A percentile compares a stretch with the other conserved stretches of the same genome.
Conservation (phyloP, 1,140 invertebrate species). For the Bombus difficillimus region DNA sequence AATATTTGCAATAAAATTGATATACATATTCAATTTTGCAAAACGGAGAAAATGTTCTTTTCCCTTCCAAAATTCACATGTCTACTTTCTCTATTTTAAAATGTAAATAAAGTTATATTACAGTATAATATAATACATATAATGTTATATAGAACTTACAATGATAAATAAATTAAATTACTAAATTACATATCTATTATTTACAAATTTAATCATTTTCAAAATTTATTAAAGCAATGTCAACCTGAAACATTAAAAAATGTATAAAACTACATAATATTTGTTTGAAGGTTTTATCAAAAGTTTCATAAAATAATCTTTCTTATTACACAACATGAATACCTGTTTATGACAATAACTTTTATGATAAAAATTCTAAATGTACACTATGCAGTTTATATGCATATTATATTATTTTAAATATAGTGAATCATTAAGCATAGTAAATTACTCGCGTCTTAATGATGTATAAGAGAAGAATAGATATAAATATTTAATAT, state of each 20-base stretch:
- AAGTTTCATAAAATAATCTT: neutral
- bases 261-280: slow-evolving; percentile 23
- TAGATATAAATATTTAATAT: slow-evolving; percentile 2
- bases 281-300: neutral
- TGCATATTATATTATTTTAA: neutral
- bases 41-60: slow-evolving; percentile 25
- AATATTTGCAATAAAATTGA: slow-evolving; percentile 54
- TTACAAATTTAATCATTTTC: slow-evolving; percentile 9
- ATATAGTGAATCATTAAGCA: neutral
- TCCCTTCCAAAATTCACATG: neutral
- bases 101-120: slow-evolving; percentile 5
- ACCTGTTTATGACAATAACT: neutral
- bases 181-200: slow-evolving; percentile 3
- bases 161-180: slow-evolving; percentile 26
- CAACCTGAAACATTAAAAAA: neutral
- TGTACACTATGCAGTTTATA: neutral
- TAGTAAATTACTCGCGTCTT: neutral
- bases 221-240: slow-evolving; percentile 12
- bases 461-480: neutral
- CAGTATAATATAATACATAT: neutral
- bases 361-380: slow-evolving; percentile 10
- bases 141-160: neutral
- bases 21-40: slow-evolving; percentile 48
- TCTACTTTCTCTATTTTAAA: neutral
- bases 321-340: neutral